These are phyloP conservation scores for Peromyscus nudipes DNA, from an alignment of 2,797 vertebrate genomes.

Conservation along the genomic window DNA sequence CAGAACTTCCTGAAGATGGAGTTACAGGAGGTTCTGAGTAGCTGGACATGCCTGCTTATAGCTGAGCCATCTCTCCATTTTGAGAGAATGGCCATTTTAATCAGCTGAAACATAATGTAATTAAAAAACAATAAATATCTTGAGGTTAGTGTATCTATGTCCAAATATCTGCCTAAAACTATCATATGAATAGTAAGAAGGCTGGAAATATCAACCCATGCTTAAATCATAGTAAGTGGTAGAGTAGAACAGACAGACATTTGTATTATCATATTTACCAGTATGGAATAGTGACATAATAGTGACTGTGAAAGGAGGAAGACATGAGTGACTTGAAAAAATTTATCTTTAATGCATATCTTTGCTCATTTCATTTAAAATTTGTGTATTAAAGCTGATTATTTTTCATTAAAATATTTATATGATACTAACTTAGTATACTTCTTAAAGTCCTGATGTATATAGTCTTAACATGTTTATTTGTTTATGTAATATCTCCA, in stretches of 20 bases:
- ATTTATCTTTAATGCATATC: background rate
- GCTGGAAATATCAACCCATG: background rate
- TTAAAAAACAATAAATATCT: background rate
- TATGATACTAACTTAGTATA: background rate
- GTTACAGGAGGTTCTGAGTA: background rate
- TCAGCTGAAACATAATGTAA: background rate
- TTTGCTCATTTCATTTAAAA: background rate
- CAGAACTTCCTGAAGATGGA: background rate
- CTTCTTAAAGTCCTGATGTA: background rate
- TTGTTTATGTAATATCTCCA: background rate
- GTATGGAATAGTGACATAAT: background rate
- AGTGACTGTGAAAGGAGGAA: background rate
- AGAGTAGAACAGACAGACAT: background rate
- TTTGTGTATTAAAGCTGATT: background rate
- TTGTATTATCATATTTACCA: background rate
- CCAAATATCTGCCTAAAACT: too few relatives aligned
- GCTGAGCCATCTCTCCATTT: background rate
- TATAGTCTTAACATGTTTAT: background rate
- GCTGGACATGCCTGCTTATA: background rate
- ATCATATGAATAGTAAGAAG: background rate
- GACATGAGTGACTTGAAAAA: background rate
- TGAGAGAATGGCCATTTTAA: background rate
- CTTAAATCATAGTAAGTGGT: background rate
- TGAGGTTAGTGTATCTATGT: background rate
- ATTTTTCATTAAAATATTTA: background rate